Evolutionary conservation across 92 coral and sea anemone genomes (phyloP).

Genomic region (Chrysogorgia sp.): DNA sequence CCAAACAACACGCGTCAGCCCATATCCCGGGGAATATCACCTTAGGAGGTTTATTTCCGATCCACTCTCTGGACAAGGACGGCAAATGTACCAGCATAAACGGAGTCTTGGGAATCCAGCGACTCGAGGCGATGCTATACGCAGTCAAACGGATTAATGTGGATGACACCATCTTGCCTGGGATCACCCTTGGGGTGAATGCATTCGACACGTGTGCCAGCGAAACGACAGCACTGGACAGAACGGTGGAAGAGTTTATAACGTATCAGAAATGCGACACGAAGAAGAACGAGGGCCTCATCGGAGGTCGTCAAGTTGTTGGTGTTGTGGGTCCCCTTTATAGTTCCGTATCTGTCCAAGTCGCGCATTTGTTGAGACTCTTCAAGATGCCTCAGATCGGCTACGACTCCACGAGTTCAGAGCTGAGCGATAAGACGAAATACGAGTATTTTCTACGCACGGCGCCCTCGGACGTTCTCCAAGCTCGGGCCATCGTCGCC

Average conservation of each 20-base stretch:
- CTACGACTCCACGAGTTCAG: conserved; percentile 88
- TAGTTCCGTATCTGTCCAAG: conserved; percentile 89
- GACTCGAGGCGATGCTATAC: conserved; percentile 93
- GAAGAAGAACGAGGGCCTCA: not conserved
- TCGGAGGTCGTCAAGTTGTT: conserved; percentile 49
- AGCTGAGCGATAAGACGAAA: conserved; percentile 84
- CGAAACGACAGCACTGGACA: conserved; percentile 84
- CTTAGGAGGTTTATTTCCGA: conserved; percentile 88
- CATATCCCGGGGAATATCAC: conserved; percentile 61
- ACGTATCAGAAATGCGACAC: conserved; percentile 29
- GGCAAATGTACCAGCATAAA: conserved; percentile 62
- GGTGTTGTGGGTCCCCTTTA: conserved; percentile 87
- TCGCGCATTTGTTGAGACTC: conserved; percentile 87
- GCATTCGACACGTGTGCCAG: conserved; percentile 90
- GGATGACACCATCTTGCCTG: conserved; percentile 58
- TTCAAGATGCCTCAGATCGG: conserved; percentile 94
- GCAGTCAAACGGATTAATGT: conserved; percentile 82
- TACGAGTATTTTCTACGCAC: conserved; percentile 87
- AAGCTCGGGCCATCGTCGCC: conserved; percentile 84
- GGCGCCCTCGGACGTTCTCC: conserved; percentile 89
- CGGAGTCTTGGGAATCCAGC: conserved; percentile 87
- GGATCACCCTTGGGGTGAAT: conserved; percentile 76
- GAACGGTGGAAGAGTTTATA: conserved; percentile 39
- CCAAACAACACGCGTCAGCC: conserved; percentile 4
- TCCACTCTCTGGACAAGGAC: conserved; percentile 63